phyloP scores from a whole-genome alignment of 2,797 vertebrate species.

The Molossus molossus region DNA sequence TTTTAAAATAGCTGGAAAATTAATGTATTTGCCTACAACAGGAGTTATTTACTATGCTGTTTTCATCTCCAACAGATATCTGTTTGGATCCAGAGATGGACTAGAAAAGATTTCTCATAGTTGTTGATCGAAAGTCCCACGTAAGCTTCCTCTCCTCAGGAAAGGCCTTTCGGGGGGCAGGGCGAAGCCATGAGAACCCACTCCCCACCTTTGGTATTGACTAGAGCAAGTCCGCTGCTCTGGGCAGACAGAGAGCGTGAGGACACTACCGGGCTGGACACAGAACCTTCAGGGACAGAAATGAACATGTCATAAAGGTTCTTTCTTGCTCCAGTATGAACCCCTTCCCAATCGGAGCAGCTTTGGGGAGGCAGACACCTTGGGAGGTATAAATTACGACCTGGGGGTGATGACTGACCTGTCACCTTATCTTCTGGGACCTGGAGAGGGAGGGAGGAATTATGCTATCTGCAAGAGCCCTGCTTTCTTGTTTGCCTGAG shows the following conservation, averaged over 20 bases:
- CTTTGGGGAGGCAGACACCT: neutral
- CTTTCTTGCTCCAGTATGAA: neutral
- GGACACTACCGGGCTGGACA: accelerated
- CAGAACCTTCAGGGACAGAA: neutral
- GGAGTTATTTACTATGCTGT: neutral
- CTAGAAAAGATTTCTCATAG: neutral
- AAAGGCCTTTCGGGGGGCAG: neutral
- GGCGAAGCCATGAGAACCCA: neutral
- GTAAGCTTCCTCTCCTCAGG: neutral
- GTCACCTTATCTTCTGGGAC: neutral
- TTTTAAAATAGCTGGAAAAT: neutral
- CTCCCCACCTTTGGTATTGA: neutral
- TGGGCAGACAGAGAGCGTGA: neutral
- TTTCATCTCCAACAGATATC: neutral
- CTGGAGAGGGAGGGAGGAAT: neutral
- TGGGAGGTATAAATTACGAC: no score
- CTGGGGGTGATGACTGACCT: neutral
- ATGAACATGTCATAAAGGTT: neutral
- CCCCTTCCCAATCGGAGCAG: neutral
- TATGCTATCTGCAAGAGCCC: neutral
- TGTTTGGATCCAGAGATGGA: neutral
- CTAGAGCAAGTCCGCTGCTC: accelerated
- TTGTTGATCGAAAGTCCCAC: neutral
- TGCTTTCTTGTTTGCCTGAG: accelerated
- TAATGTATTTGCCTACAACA: neutral